Evolutionary conservation across 2,797 vertebrate genomes (phyloP).

Genomic region (Falco rusticolus): DNA sequence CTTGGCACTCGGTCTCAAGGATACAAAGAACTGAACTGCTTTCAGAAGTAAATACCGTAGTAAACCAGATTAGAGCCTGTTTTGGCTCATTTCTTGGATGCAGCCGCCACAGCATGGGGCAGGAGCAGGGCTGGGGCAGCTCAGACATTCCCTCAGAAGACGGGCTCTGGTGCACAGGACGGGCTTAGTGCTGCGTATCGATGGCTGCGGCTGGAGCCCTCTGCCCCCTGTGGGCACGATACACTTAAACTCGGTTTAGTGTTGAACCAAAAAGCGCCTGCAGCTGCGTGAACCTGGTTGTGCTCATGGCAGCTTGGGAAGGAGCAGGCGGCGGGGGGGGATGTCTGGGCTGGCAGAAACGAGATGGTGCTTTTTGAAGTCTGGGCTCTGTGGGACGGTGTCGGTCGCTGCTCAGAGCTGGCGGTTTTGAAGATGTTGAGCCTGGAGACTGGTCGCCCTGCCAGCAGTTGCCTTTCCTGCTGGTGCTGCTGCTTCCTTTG

Average conservation of each 20-base stretch:
- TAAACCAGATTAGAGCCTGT: not conserved
- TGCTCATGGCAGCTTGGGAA: accelerated
- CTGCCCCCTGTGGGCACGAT: accelerated
- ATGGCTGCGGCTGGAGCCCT: accelerated
- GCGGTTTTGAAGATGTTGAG: not conserved
- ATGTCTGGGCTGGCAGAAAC: not conserved
- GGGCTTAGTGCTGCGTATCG: accelerated
- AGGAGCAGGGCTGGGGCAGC: not conserved
- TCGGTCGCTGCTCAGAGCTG: not conserved
- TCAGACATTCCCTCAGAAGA: not conserved
- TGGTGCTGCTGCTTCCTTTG: not conserved
- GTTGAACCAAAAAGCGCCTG: accelerated
- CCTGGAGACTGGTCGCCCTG: not conserved
- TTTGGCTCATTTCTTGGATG: accelerated
- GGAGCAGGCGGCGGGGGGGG: accelerated
- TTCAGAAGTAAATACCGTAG: not conserved
- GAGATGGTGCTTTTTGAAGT: not conserved
- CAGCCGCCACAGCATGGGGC: accelerated
- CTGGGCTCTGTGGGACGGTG: accelerated
- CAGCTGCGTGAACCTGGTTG: accelerated
- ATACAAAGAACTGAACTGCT: not conserved
- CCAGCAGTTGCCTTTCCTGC: not conserved
- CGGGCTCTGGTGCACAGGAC: not conserved
- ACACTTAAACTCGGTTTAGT: not conserved
- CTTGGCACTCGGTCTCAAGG: accelerated